Conservation (phyloP, 1,140 invertebrate genomes). For the Procambarus clarkii region DNA sequence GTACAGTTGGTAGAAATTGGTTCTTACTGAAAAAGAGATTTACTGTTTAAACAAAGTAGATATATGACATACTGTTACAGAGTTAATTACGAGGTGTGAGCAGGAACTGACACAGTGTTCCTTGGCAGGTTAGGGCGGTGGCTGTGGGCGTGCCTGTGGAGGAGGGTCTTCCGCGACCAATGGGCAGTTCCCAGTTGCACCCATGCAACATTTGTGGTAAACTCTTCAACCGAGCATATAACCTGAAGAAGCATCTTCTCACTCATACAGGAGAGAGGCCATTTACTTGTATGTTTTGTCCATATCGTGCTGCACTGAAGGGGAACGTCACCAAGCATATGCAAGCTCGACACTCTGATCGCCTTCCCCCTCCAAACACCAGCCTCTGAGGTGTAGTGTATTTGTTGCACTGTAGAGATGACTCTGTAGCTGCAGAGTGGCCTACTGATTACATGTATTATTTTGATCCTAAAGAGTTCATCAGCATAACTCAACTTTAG, state of each 20-base stretch:
- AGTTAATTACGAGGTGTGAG: conserved; percentile 1
- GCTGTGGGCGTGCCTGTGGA: conserved; percentile 35
- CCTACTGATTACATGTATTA: background rate
- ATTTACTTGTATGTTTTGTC: conserved; percentile 77
- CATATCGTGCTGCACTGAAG: conserved; percentile 80
- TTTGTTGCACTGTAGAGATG: conserved; percentile 1
- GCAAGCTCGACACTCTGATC: conserved; percentile 53
- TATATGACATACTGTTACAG: background rate
- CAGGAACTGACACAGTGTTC: conserved; percentile 48
- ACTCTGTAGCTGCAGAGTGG: background rate
- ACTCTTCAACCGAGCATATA: conserved; percentile 64
- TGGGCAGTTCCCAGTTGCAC: conserved; percentile 23
- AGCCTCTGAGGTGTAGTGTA: conserved; percentile 33
- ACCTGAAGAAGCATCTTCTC: conserved; percentile 76
- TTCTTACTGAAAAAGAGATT: background rate
- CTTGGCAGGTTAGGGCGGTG: conserved; percentile 54
- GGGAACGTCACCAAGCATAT: conserved; percentile 67
- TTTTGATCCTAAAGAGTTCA: background rate
- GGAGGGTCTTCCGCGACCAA: conserved; percentile 22
- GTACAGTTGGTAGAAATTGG: background rate
- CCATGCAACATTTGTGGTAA: conserved; percentile 63
- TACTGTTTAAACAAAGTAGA: background rate
- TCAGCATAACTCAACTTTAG: background rate
- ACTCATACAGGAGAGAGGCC: conserved; percentile 78
- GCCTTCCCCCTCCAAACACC: conserved; percentile 20